Percentiles rank a stretch among this genome's conserved stretches.
These are phyloP conservation scores for Chaenocephalus aceratus DNA, from an alignment of 2,113 vertebrate genomes.

Conservation along the genomic window DNA sequence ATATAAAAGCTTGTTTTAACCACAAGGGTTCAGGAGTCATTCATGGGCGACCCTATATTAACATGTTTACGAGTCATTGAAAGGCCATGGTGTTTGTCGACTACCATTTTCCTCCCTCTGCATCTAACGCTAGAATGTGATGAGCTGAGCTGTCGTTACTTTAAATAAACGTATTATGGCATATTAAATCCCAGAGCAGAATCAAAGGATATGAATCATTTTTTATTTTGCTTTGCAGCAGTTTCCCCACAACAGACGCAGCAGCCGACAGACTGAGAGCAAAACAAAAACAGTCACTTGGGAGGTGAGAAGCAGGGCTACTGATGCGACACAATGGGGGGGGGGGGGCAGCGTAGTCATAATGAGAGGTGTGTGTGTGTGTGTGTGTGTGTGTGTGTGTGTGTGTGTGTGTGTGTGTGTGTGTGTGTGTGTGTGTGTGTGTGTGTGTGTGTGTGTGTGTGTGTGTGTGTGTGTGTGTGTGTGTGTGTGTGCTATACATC, in stretches of 20 bases:
- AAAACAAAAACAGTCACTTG: slow-evolving; percentile 59
- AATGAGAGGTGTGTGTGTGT: slow-evolving; percentile 31
- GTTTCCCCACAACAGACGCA: slow-evolving; percentile 37
- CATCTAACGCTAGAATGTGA: not conserved
- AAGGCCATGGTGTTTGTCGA: not conserved
- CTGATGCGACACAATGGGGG: not conserved
- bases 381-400: not conserved
- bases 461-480: slow-evolving; percentile 3
- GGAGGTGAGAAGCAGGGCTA: slow-evolving; percentile 36
- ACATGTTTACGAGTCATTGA: not conserved
- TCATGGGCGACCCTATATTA: not conserved
- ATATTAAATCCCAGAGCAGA: slow-evolving; percentile 21
- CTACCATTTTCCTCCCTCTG: not conserved
- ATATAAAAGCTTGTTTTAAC: no score
- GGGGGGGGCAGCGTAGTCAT: not conserved
- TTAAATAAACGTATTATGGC: not conserved
- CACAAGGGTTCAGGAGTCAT: no score
- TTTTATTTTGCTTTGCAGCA: slow-evolving; percentile 57
- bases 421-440: not conserved
- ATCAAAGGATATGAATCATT: slow-evolving; percentile 54
- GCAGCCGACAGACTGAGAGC: slow-evolving; percentile 33
- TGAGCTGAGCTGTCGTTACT: slow-evolving; percentile 21
- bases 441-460: slow-evolving; percentile 12
- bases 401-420: not conserved
- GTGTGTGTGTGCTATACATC: slow-evolving; percentile 31